Evolutionary conservation across 2,797 vertebrate species (phyloP).

Genomic region (Decapterus maruadsi): DNA sequence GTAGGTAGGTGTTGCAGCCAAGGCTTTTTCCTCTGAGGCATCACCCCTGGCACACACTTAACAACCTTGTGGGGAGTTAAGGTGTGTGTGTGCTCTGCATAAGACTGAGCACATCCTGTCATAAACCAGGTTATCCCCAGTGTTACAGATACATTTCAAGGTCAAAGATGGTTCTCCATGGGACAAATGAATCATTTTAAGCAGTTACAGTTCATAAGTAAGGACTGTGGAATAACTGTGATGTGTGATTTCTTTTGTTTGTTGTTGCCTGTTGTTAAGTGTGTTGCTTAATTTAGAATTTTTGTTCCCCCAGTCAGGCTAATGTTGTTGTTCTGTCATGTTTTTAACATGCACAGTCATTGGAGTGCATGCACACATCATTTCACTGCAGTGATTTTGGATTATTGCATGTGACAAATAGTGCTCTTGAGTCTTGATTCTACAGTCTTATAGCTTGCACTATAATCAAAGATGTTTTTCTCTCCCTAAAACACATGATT

Average conservation of each 20-base stretch:
- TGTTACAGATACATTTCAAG: not conserved
- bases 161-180: not conserved
- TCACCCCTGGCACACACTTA: conserved; percentile 8
- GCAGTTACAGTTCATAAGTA: not conserved
- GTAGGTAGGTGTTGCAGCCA: not conserved
- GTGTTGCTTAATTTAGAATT: too few species aligned
- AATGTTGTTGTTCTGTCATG: too few species aligned
- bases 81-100: not conserved
- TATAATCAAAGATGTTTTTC: not conserved
- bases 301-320: too few species aligned
- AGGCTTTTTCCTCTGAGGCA: not conserved
- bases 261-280: too few species aligned
- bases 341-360: too few species aligned
- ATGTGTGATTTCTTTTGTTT: not conserved
- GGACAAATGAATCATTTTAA: not conserved
- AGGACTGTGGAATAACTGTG: not conserved
- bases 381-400: too few species aligned
- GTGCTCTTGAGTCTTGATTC: too few species aligned
- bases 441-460: not conserved
- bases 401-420: too few species aligned
- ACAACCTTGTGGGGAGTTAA: conserved; percentile 24
- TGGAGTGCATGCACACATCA: too few species aligned
- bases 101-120: conserved; percentile 7
- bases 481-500: not conserved
- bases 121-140: not conserved